These are phyloP conservation scores for Noctua janthe DNA, from an alignment of 2,888 invertebrate species.

Conservation along the genomic window DNA sequence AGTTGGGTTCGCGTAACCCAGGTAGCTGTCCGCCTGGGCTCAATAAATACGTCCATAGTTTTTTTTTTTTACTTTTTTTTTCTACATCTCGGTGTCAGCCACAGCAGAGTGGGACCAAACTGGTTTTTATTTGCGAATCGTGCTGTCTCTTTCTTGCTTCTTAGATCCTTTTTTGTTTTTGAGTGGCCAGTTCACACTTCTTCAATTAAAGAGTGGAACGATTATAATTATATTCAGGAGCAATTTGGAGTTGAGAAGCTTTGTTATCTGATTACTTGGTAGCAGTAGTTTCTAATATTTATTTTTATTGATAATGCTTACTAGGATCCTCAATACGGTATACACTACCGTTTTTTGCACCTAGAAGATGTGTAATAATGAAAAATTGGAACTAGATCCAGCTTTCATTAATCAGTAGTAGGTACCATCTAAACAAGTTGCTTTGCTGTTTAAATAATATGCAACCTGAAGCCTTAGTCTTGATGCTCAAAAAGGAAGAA, in stretches of 20 bases:
- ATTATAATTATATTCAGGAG: slow-evolving; percentile 41
- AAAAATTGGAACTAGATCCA: not conserved
- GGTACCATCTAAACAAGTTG: not conserved
- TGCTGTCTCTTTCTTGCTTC: slow-evolving; percentile 65
- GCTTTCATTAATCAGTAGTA: not conserved
- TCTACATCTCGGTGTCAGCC: slow-evolving; percentile 60
- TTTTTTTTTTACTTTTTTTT: slow-evolving; percentile 63
- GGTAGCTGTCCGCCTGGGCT: slow-evolving; percentile 72
- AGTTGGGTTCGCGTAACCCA: slow-evolving; percentile 76
- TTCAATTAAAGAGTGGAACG: slow-evolving; percentile 51
- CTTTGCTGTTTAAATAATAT: not conserved
- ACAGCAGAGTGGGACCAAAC: slow-evolving; percentile 68
- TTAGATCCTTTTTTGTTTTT: slow-evolving; percentile 64
- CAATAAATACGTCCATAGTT: slow-evolving; percentile 68
- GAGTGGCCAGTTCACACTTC: slow-evolving; percentile 66
- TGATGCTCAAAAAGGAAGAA: too few species aligned
- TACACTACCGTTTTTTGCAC: not conserved
- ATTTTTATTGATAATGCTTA: not conserved
- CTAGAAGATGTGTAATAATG: not conserved
- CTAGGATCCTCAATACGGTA: not conserved
- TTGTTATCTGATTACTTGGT: slow-evolving; percentile 2
- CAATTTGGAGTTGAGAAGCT: slow-evolving; percentile 30
- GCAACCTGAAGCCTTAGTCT: too few species aligned
- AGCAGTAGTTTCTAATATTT: not conserved
- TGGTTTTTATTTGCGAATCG: slow-evolving; percentile 75